Conservation (phyloP, 2,888 invertebrate species). For the Orthosia incerta region DNA sequence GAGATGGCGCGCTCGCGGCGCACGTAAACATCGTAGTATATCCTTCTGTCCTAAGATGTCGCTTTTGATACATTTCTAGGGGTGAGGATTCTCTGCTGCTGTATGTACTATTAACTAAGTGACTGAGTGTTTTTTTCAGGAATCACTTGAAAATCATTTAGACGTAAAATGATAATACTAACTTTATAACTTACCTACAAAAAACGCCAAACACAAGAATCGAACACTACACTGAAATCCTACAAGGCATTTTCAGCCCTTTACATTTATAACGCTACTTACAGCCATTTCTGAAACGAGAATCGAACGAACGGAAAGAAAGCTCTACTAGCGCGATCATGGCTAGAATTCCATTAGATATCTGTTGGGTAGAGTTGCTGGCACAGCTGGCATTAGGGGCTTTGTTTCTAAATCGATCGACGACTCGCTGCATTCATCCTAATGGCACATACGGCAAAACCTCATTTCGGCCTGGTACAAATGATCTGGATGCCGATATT, state of each 20-base stretch:
- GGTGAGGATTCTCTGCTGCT: too few species aligned
- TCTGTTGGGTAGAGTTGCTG: constrained; percentile 44
- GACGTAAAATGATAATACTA: too few species aligned
- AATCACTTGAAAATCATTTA: too few species aligned
- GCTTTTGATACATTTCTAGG: too few species aligned
- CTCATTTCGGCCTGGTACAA: constrained; percentile 55
- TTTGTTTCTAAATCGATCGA: constrained; percentile 68
- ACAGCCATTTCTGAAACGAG: constrained; percentile 22
- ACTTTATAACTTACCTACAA: too few species aligned
- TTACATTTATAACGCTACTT: constrained; percentile 40
- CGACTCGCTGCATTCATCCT: constrained; percentile 63
- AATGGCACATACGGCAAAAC: constrained; percentile 62
- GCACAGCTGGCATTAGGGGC: constrained; percentile 66
- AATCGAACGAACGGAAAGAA: constrained; percentile 44
- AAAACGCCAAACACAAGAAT: background rate
- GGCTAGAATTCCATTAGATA: constrained; percentile 63
- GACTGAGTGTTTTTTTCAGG: too few species aligned
- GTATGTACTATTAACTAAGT: too few species aligned
- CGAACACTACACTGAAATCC: constrained; percentile 12
- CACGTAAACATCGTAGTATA: too few species aligned
- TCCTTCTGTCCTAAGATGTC: too few species aligned
- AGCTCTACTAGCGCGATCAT: constrained; percentile 53
- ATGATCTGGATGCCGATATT: constrained; percentile 50
- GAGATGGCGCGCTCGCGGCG: too few species aligned
- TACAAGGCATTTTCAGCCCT: constrained; percentile 11